Evolutionary conservation across 2,113 vertebrate species (phyloP), one percentile per base, ranked within the genome.

Genomic region (Oncorhynchus tshawytscha): DNA sequence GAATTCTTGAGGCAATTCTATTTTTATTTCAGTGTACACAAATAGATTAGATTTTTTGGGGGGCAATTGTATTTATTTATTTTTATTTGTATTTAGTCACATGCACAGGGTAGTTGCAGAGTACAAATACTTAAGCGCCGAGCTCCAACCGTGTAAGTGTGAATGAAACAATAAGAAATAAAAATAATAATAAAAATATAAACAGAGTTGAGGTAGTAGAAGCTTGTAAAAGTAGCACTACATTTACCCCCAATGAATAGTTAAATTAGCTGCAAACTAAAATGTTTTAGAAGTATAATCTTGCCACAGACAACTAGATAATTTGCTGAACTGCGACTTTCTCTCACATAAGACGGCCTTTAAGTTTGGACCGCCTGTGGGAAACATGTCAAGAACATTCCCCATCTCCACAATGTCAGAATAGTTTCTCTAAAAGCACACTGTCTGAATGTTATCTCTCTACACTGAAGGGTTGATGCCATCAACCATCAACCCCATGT

Each of bases 341-440:
- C 27, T 13, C 15, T 70, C 39, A 70, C 22, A 20, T 74, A 59
- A 59, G 12, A 18, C 70, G 72, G 71, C 65, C 66, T 66, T 68
- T 73, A 34, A 0, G 1, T 73, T 81, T 85, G 51, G 34, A 67
- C 65, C 62, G 34, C 51, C 69, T 31, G 45, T 25, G 71, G 59
- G 73, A 73, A 73, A 81, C 75, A 75, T 67, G 79, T 78, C 77
- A 18, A 49, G 78, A 67, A 54, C 11, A 2, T 66, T 71, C 77
- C 45, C 45, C 24, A 31, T 57, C 15, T 73, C 60, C 60, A 34
- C 51, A 78, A 69, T 72, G 78, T 78, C 75, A 71, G 69, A 25
- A 72, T 76, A 67, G 73, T 62, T 64, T n/a, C 15, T 24, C 20
- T 74, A 31, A 25, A 67, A 51, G n/a, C 34, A 65, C 22, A 64